These are phyloP conservation scores for Nyctereutes procyonoides DNA, from an alignment of 2,113 vertebrate species.

Conservation along the genomic window DNA sequence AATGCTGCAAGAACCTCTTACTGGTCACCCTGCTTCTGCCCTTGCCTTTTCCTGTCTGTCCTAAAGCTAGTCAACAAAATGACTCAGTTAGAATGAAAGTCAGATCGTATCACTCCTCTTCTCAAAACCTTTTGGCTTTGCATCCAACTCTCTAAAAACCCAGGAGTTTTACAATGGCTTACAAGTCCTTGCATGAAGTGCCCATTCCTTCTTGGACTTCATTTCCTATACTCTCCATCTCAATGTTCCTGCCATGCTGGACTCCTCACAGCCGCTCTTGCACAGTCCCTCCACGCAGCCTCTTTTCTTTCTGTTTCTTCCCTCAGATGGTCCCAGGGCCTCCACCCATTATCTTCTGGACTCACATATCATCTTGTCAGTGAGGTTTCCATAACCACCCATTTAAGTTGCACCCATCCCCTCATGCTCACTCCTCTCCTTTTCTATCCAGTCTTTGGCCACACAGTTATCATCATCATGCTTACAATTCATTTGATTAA, in stretches of 20 bases:
- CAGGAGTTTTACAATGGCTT: not conserved
- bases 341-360: not conserved
- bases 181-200: not conserved
- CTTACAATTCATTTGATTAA: not conserved
- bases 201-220: not conserved
- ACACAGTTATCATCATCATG: not conserved
- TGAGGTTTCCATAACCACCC: not conserved
- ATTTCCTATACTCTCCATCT: not conserved
- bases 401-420: not conserved
- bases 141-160: not conserved
- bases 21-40: not conserved
- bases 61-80: not conserved
- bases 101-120: not conserved
- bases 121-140: not conserved
- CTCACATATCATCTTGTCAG: not conserved
- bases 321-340: not conserved
- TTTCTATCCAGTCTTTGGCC: not conserved
- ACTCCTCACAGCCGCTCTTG: not conserved
- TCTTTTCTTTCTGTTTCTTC: not conserved
- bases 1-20: not conserved
- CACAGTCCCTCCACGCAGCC: not conserved
- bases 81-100: not conserved
- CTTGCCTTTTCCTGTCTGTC: not conserved
- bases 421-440: not conserved
- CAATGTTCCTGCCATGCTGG: not conserved